Conservation (phyloP, 1,140 invertebrate genomes). For the Dryas iulia region DNA sequence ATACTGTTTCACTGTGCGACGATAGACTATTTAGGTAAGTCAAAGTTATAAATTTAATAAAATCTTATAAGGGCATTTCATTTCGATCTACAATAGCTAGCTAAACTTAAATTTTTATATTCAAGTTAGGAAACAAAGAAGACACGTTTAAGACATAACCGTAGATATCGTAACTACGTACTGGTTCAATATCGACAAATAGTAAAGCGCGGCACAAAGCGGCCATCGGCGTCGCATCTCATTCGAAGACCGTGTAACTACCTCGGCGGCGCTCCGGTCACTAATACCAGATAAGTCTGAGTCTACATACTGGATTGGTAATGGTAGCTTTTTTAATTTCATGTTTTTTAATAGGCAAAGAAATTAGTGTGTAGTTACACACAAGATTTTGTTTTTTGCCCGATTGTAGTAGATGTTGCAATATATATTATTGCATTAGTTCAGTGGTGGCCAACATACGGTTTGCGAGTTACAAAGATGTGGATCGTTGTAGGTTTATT, state of each 20-base stretch:
- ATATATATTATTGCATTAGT: too few relatives aligned
- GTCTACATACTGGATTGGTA: conserved; percentile 28
- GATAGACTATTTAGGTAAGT: neutral
- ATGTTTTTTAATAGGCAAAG: too few relatives aligned
- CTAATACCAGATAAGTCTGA: conserved; percentile 27
- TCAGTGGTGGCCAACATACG: too few relatives aligned
- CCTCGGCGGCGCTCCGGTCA: conserved; percentile 36
- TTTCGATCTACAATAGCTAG: neutral
- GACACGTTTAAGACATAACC: conserved; percentile 9
- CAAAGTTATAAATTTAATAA: neutral
- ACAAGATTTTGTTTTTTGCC: too few relatives aligned
- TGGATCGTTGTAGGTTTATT: too few relatives aligned
- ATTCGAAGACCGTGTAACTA: conserved; percentile 46
- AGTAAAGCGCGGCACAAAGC: conserved; percentile 49
- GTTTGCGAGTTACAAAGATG: too few relatives aligned
- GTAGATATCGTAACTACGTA: conserved; percentile 30
- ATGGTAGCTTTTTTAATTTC: too few relatives aligned
- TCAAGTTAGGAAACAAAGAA: conserved; percentile 9
- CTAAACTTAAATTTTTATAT: neutral
- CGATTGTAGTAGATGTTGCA: too few relatives aligned
- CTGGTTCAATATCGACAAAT: conserved; percentile 57
- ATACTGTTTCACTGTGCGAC: too few relatives aligned
- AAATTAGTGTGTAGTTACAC: too few relatives aligned
- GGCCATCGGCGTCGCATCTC: conserved; percentile 57
- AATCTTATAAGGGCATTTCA: neutral